Conservation (phyloP, 2,113 vertebrate genomes). For the Dendrocopos noguchii region DNA sequence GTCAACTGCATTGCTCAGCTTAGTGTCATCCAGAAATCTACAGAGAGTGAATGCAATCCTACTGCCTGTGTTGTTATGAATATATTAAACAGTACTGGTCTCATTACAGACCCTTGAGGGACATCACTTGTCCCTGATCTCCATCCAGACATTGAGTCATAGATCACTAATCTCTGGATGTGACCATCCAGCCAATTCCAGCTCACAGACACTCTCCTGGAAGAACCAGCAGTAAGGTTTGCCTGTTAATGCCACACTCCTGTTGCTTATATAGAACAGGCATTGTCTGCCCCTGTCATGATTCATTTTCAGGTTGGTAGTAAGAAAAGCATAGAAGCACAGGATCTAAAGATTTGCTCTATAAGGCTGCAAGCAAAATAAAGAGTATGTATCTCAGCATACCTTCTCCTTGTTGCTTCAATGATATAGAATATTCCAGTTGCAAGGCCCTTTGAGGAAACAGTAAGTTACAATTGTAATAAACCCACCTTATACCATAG, state of each 20-base stretch:
- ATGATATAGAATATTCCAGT: slow-evolving; percentile 72
- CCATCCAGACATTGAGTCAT: not conserved
- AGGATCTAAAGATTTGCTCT: not conserved
- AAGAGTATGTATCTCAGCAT: slow-evolving; percentile 20
- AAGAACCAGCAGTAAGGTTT: not conserved
- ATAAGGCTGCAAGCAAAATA: not conserved
- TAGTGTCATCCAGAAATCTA: not conserved
- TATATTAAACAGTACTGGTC: not conserved
- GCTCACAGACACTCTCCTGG: not conserved
- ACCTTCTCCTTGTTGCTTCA: slow-evolving; percentile 74
- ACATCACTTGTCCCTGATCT: not conserved
- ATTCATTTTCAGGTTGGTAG: not conserved
- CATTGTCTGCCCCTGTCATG: not conserved
- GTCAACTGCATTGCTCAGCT: rapidly evolving
- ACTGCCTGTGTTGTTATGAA: not conserved
- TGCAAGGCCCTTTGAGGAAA: slow-evolving; percentile 70
- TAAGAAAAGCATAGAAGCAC: not conserved
- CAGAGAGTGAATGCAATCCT: not conserved
- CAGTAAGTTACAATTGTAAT: slow-evolving; percentile 7
- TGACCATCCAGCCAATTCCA: not conserved
- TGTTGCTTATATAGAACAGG: not conserved
- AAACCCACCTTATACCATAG: not conserved
- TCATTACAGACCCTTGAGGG: not conserved
- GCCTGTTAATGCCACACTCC: not conserved
- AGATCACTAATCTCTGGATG: not conserved